phyloP scores from a whole-genome alignment of 1,140 invertebrate genomes.

The Drosophila guanche region DNA sequence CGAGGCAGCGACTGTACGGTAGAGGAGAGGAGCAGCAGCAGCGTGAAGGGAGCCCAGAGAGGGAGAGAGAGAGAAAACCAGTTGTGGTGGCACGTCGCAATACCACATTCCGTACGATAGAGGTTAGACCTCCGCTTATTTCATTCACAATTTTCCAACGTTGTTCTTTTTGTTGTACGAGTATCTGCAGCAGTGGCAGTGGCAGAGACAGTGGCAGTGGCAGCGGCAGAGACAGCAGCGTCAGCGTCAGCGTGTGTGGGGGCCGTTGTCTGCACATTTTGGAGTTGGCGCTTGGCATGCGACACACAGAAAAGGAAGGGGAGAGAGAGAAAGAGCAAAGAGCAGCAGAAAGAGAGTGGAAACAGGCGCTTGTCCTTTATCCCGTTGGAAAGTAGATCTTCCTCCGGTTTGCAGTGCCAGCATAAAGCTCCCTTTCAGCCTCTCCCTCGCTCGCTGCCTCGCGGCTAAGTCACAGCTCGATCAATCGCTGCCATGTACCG shows the following conservation, averaged over 20 bases:
- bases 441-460: no score
- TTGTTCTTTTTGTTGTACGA: slow-evolving; percentile 13
- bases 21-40: no score
- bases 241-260: slow-evolving; percentile 29
- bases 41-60: slow-evolving; percentile 10
- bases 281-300: slow-evolving; percentile 63
- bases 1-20: slow-evolving; percentile 15
- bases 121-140: slow-evolving; percentile 70
- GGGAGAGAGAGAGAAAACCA: slow-evolving; percentile 48
- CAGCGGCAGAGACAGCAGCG: slow-evolving; percentile 16
- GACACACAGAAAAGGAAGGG: slow-evolving; percentile 36
- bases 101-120: slow-evolving; percentile 74
- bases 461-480: slow-evolving; percentile 1
- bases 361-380: no score
- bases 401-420: no score
- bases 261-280: slow-evolving; percentile 58
- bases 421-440: no score
- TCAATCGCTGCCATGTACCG: slow-evolving; percentile 41
- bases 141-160: slow-evolving; percentile 72
- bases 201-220: slow-evolving; percentile 23
- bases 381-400: no score
- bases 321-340: neutral
- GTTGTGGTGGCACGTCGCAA: slow-evolving; percentile 72
- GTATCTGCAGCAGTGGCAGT: slow-evolving; percentile 18
- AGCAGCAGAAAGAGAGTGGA: neutral